Evolutionary conservation across 2,113 vertebrate species (phyloP).

Genomic region (Pachycephala philippinensis): DNA sequence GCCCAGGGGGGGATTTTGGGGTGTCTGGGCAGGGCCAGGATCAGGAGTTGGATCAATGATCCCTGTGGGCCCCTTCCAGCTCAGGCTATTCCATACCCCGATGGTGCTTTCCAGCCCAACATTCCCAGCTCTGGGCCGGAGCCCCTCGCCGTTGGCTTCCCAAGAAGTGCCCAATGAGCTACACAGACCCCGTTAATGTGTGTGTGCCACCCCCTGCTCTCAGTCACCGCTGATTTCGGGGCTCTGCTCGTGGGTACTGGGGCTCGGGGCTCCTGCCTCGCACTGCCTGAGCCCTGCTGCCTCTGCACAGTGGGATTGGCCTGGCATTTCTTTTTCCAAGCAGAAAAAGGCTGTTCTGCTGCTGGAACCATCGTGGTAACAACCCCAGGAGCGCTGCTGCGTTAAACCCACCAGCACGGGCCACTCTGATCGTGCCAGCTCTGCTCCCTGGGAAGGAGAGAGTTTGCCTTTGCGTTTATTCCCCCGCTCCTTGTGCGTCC

Average conservation of each 20-base stretch:
- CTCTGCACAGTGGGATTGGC: not conserved
- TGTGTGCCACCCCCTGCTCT: not conserved
- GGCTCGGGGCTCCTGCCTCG: not conserved
- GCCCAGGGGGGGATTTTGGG: not conserved
- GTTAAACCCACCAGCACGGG: not conserved
- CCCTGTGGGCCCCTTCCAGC: not conserved
- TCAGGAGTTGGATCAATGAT: not conserved
- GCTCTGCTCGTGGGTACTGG: rapidly evolving
- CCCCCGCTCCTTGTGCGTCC: not conserved
- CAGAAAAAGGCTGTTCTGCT: not conserved
- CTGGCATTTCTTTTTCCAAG: not conserved
- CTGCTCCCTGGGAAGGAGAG: not conserved
- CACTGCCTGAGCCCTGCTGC: rapidly evolving
- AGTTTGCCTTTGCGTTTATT: not conserved
- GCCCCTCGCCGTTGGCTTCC: not conserved
- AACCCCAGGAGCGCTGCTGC: not conserved
- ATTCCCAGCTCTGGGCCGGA: not conserved
- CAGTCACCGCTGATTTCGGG: rapidly evolving
- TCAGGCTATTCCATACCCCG: not conserved
- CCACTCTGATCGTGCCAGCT: rapidly evolving
- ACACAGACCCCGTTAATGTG: not conserved
- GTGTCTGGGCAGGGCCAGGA: not conserved
- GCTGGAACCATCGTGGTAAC: not conserved
- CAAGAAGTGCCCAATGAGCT: not conserved
- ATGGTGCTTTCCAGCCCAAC: not conserved